These are phyloP conservation scores for Bovichtus diacanthus DNA, from an alignment of 2,797 vertebrate species.

Conservation along the genomic window DNA sequence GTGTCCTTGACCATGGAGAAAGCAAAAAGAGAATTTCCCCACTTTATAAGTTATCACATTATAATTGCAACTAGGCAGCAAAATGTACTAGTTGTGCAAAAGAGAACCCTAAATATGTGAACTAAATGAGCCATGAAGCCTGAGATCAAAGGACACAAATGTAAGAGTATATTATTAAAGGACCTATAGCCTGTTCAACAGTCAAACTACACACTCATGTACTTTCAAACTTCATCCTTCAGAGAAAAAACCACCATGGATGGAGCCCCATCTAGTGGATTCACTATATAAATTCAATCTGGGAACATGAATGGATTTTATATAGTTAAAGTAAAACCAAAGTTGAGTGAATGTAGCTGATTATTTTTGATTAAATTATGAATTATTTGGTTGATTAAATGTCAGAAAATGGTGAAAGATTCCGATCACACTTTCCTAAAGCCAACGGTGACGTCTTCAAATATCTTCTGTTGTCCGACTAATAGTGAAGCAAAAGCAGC, in stretches of 20 bases:
- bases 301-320: neutral
- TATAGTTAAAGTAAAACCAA: no score
- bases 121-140: slow-evolving; percentile 17
- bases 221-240: neutral
- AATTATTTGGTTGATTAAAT: neutral
- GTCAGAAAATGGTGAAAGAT: no score
- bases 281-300: neutral
- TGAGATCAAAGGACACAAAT: slow-evolving; percentile 41
- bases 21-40: neutral
- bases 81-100: neutral
- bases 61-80: slow-evolving; percentile 10
- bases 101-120: neutral
- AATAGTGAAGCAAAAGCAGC: no score
- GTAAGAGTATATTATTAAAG: slow-evolving; percentile 27
- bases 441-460: no score
- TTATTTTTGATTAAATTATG: neutral
- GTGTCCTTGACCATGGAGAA: neutral
- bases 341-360: neutral
- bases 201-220: neutral
- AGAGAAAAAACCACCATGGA: slow-evolving; percentile 14
- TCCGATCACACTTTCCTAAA: no score
- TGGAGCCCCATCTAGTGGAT: slow-evolving; percentile 74
- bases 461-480: no score
- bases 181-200: neutral
- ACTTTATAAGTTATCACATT: slow-evolving; percentile 19